phyloP scores from a whole-genome alignment of 2,797 vertebrate genomes.

The Myripristis murdjan region DNA sequence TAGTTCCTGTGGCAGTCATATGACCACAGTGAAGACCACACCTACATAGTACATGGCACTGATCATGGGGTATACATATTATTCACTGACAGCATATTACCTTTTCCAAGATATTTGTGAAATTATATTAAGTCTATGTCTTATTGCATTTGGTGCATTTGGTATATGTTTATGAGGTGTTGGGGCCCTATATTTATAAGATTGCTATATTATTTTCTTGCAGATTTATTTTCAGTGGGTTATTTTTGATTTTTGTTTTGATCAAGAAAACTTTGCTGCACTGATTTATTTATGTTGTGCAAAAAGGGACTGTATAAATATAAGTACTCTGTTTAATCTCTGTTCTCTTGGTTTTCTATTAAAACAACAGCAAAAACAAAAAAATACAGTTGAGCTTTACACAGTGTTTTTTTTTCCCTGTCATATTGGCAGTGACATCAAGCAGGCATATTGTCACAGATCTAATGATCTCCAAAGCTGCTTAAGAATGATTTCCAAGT shows the following conservation, averaged over 20 bases:
- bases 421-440: background rate
- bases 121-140: slow-evolving; percentile 66
- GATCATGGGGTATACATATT: slow-evolving; percentile 56
- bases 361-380: slow-evolving; percentile 81
- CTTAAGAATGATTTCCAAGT: no score
- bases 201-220: slow-evolving; percentile 69
- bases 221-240: slow-evolving; percentile 67
- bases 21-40: slow-evolving; percentile 67
- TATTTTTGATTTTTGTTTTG: slow-evolving; percentile 33
- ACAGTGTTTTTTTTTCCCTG: slow-evolving; percentile 53
- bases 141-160: slow-evolving; percentile 74
- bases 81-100: slow-evolving; percentile 55
- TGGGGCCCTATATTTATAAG: slow-evolving; percentile 73
- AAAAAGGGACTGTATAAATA: slow-evolving; percentile 69
- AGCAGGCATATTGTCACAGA: background rate
- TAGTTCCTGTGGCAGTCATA: slow-evolving; percentile 77
- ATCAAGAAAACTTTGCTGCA: slow-evolving; percentile 32
- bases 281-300: slow-evolving; percentile 62
- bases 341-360: slow-evolving; percentile 84
- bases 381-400: slow-evolving; percentile 42
- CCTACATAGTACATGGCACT: slow-evolving; percentile 51
- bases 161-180: slow-evolving; percentile 71
- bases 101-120: slow-evolving; percentile 71
- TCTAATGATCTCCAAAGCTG: background rate
- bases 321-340: slow-evolving; percentile 68